Evolutionary conservation across 1,140 invertebrate genomes (phyloP), one percentile per base, ranked within the genome.

Genomic region (Drosophila sechellia): DNA sequence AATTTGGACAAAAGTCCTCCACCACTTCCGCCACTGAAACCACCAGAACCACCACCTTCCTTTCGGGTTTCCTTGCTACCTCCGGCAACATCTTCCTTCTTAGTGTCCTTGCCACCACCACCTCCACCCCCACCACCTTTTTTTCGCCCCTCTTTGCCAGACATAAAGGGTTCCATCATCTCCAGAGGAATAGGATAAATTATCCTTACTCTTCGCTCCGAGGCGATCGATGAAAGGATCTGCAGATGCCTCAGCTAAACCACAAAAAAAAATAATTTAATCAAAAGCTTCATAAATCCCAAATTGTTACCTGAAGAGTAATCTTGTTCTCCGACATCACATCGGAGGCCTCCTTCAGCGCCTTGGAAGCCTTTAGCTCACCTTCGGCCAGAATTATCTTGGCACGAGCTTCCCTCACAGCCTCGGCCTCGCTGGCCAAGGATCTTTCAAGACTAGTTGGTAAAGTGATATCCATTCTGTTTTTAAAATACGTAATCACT

Each of bases 131-230:
- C 48, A 34, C 49, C 54, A 8, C 4, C 43, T 10, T 56, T 39
- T 10, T 11, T 10, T 10, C 13, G 12, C 22, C 25, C 10, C 12
- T 42, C 37, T 15, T 35, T 58, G 2, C n/a, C 4, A 4, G n/a
- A n/a, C 45, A 73, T 27, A 27, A 86, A 81, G 0, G 63, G 48
- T 22, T 59, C 43, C 72, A 91, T 65, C 3, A 93, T 59, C 52
- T 99, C 98, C 85, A 99, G 96, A 12, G 98, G 98, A 72, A 99
- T 94, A 4, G 98, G 98, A 92, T 99, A 99, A 64, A 99, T 96
- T 76, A 99, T 99, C 12, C 98, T 99, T 0, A 98, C 98, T 92
- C 98, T 98, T 92, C 98, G 98, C 93, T 99, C 98, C 0, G 97
- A 96, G 35, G 98, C 97, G 87, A 99, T 98, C 1, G 97, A 96